Base-by-base conservation (phyloP, 2,888 invertebrate species). In the Galeopsomyia nigrocyanea region DNA sequence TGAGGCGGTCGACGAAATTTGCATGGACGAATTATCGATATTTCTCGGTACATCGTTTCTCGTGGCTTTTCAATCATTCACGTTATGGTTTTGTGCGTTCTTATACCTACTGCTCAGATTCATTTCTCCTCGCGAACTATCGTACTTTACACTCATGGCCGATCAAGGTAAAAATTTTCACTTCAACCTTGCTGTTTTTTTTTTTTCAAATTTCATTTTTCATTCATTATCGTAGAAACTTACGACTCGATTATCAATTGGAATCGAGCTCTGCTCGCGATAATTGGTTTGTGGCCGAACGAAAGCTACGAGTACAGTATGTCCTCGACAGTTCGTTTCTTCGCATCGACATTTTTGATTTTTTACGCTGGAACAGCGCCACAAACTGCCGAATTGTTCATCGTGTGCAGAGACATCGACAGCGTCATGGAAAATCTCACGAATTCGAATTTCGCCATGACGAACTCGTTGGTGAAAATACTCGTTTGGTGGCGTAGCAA, bases 201-300 rank as follows among this genome's bases (percentile, higher is more conserved):
- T 31, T 31, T 31, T 31, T 31, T 31, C 7, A 31, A n/a, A n/a
- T n/a, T n/a, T n/a, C n/a, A n/a, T n/a, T n/a, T n/a, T n/a, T n/a
- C n/a, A n/a, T n/a, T n/a, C n/a, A n/a, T 31, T 31, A 7, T 5
- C 31, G 7, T 7, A 31, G 31, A 31, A 31, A 31, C 31, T 31
- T 31, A 31, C 7, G 7, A 31, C 31, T 31, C 31, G 3, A 31
- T 31, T 31, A 31, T 78, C 17, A 76, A 75, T 46, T 80, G 80
- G 80, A 79, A 80, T 57, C 75, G 77, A 21, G 68, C 76, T 31
- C 73, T 75, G 60, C 63, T 80, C 47, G 22, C 68, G 0, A 26
- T 79, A 1, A 17, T 80, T 17, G 80, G 80, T 9, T 63, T 78
- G 2, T 80, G 80, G 80, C 79, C 79, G 7, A 76, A 77, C 17